phyloP scores from a whole-genome alignment of 1,140 invertebrate species.

The Trypoxylus dichotomus region DNA sequence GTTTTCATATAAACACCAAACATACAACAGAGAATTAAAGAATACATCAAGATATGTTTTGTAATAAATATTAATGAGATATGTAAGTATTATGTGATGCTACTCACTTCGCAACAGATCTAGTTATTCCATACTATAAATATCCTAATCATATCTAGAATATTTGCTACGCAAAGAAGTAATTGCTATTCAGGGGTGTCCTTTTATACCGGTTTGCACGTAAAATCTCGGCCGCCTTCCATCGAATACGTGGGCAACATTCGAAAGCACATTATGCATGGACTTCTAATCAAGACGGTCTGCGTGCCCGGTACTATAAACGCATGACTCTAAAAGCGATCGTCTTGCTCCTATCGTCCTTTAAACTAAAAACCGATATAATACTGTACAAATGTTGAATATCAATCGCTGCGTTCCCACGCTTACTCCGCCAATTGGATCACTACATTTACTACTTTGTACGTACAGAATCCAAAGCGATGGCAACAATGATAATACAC shows the following conservation, averaged over 20 bases:
- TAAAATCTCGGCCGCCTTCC: conserved; percentile 3
- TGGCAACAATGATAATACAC: not conserved
- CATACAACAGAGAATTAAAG: too few species aligned
- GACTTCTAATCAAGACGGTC: conserved; percentile 15
- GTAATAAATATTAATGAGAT: too few species aligned
- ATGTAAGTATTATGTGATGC: too few species aligned
- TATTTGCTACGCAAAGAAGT: not conserved
- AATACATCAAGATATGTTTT: too few species aligned
- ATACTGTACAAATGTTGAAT: conserved; percentile 35
- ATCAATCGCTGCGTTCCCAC: conserved; percentile 41
- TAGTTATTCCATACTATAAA: too few species aligned
- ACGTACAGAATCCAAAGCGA: not conserved
- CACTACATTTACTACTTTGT: not conserved
- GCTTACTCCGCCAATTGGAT: conserved; percentile 18
- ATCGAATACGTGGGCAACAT: conserved; percentile 12
- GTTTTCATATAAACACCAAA: too few species aligned
- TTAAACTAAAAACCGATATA: conserved; percentile 5
- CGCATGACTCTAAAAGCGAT: conserved; percentile 27
- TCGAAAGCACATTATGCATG: conserved; percentile 5
- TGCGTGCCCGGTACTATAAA: conserved; percentile 30
- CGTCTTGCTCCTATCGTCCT: not conserved
- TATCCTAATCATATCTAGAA: too few species aligned
- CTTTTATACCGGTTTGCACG: not conserved
- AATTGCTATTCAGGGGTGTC: conserved; percentile 1
- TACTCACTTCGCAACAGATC: too few species aligned